These are phyloP conservation scores for Dusona sp. DNA, from an alignment of 2,888 invertebrate genomes.

Conservation along the genomic window DNA sequence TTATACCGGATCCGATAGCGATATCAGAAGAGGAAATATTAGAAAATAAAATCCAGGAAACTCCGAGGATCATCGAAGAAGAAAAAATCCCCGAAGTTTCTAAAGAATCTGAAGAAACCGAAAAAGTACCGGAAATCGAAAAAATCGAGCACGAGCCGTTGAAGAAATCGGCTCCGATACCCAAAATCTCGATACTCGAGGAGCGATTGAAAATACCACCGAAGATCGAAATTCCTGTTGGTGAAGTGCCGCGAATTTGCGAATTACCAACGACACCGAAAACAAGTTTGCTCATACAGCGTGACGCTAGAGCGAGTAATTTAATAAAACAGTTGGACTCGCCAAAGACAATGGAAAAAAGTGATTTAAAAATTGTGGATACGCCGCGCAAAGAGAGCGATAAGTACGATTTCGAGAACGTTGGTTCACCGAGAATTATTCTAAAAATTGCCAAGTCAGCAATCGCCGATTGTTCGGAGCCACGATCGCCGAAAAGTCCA, in stretches of 20 bases:
- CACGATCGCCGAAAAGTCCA: slow-evolving; percentile 83
- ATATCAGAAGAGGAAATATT: slow-evolving; percentile 78
- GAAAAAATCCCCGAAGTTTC: slow-evolving; percentile 36
- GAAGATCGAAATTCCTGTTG: slow-evolving; percentile 80
- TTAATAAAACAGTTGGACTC: slow-evolving; percentile 78
- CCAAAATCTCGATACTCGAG: slow-evolving; percentile 79
- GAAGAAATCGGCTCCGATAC: slow-evolving; percentile 74
- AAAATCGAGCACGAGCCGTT: slow-evolving; percentile 45
- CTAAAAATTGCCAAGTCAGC: slow-evolving; percentile 83
- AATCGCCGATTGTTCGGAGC: slow-evolving; percentile 82
- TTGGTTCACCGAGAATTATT: slow-evolving; percentile 83
- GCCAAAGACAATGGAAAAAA: slow-evolving; percentile 71
- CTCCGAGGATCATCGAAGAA: not conserved
- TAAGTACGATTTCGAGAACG: slow-evolving; percentile 80
- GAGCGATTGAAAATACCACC: slow-evolving; percentile 81
- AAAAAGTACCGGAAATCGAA: slow-evolving; percentile 18
- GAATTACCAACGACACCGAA: slow-evolving; percentile 76
- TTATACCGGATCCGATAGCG: slow-evolving; percentile 78
- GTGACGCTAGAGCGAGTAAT: slow-evolving; percentile 75
- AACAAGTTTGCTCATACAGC: slow-evolving; percentile 79
- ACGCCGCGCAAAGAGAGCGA: slow-evolving; percentile 80
- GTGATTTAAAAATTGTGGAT: slow-evolving; percentile 76
- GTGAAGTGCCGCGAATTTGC: slow-evolving; percentile 74
- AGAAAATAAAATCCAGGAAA: not conserved
- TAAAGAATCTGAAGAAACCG: slow-evolving; percentile 27